Percentiles rank a stretch among this genome's conserved stretches.
Conservation (phyloP, 2,888 invertebrate genomes). For the Pedicia rivosa region DNA sequence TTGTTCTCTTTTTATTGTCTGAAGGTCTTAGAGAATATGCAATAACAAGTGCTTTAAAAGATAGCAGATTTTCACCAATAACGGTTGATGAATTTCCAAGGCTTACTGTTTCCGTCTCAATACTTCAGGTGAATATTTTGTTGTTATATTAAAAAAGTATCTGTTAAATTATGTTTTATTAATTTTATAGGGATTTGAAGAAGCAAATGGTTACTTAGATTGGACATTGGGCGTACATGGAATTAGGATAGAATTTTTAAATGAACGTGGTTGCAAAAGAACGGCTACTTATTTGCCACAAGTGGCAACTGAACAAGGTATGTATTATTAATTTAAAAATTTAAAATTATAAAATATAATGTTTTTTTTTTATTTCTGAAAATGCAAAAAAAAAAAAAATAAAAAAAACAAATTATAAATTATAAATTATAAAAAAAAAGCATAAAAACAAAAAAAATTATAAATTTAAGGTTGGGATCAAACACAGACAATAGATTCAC, state of each 20-base stretch:
- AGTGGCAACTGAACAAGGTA: constrained; percentile 96
- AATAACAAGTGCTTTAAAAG: constrained; percentile 93
- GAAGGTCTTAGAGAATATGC: constrained; percentile 89
- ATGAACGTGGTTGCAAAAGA: constrained; percentile 82
- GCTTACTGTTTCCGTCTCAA: constrained; percentile 88
- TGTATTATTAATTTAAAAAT: constrained; percentile 5
- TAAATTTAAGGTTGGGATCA: constrained; percentile 75
- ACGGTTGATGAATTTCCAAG: constrained; percentile 84
- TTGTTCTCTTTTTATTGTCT: constrained; percentile 5
- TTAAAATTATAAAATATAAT: constrained; percentile 5
- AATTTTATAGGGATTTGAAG: constrained; percentile 62
- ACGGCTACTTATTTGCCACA: constrained; percentile 98
- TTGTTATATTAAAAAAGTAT: neutral
- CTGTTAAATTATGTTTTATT: neutral
- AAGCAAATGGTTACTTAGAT: constrained; percentile 85
- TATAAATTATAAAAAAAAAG: too few species aligned
- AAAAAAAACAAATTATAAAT: too few species aligned
- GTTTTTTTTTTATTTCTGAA: constrained; percentile 5
- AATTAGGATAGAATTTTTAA: constrained; percentile 92
- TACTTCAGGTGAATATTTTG: constrained; percentile 45
- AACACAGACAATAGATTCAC: constrained; percentile 93
- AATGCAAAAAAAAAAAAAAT: too few species aligned
- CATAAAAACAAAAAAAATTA: constrained; percentile 5
- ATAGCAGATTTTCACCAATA: constrained; percentile 92
- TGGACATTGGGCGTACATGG: constrained; percentile 97